phyloP scores from a whole-genome alignment of 2,113 vertebrate species.

The Nycticryphes semicollaris region DNA sequence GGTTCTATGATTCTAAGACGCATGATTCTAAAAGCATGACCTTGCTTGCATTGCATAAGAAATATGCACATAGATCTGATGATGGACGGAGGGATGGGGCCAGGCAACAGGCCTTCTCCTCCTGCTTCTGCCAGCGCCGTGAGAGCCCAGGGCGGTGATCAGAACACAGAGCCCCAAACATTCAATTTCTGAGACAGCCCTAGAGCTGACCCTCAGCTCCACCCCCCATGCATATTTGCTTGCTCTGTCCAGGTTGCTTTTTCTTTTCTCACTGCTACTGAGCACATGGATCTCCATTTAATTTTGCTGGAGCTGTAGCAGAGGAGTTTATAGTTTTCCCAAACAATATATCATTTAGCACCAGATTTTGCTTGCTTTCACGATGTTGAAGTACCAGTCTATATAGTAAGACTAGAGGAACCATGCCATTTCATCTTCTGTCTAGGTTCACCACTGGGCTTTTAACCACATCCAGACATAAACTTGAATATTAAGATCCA shows the following conservation, averaged over 20 bases:
- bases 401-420: neutral
- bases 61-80: rapidly evolving
- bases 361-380: neutral
- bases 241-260: neutral
- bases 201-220: neutral
- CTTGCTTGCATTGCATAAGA: neutral
- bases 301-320: neutral
- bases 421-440: neutral
- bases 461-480: neutral
- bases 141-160: neutral
- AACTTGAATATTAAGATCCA: neutral
- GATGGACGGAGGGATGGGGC: neutral
- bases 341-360: neutral
- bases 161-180: neutral
- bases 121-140: neutral
- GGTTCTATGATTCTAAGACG: neutral
- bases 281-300: neutral
- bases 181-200: neutral
- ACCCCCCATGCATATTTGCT: rapidly evolving
- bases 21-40: neutral
- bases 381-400: neutral
- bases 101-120: neutral
- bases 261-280: neutral
- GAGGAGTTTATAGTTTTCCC: neutral
- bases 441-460: neutral